Percentiles rank a stretch among this genome's conserved stretches.
phyloP scores from a whole-genome alignment of 2,113 vertebrate genomes.

The Bothrops jararaca region DNA sequence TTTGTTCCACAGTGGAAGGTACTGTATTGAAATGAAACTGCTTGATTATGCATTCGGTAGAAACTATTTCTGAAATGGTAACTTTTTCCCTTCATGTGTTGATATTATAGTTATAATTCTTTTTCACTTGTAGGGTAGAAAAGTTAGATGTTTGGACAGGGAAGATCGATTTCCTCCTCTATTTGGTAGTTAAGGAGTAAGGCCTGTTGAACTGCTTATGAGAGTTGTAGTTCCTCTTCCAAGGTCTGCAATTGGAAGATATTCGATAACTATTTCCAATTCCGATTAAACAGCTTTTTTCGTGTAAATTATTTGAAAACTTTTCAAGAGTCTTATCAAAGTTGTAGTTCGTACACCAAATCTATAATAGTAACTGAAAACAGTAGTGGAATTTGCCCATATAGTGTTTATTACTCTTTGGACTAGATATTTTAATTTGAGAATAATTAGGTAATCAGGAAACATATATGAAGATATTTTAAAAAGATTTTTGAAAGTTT shows the following conservation, averaged over 20 bases:
- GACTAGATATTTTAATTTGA: slow-evolving; percentile 8
- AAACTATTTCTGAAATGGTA: slow-evolving; percentile 22
- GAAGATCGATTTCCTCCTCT: not conserved
- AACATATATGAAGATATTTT: not conserved
- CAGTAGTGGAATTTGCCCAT: not conserved
- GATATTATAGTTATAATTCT: not conserved
- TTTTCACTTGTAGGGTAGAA: not conserved
- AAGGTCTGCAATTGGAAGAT: not conserved
- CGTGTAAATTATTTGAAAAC: not conserved
- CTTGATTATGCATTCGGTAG: slow-evolving; percentile 15
- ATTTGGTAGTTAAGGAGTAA: rapidly evolving
- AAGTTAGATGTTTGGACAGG: not conserved
- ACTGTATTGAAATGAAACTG: slow-evolving; percentile 46
- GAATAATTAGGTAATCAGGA: not conserved
- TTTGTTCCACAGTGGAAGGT: slow-evolving; percentile 61
- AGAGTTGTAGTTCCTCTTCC: not conserved
- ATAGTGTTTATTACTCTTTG: not conserved
- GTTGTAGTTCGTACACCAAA: slow-evolving; percentile 1
- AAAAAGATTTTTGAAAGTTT: not conserved
- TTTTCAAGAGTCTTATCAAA: not conserved
- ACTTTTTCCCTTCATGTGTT: slow-evolving; percentile 9
- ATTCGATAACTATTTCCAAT: not conserved
- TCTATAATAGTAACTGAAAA: not conserved
- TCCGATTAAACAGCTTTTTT: not conserved
- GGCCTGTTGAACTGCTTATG: not conserved